Base-by-base conservation (phyloP, 2,113 vertebrate species). In the Myxocyprinus asiaticus region DNA sequence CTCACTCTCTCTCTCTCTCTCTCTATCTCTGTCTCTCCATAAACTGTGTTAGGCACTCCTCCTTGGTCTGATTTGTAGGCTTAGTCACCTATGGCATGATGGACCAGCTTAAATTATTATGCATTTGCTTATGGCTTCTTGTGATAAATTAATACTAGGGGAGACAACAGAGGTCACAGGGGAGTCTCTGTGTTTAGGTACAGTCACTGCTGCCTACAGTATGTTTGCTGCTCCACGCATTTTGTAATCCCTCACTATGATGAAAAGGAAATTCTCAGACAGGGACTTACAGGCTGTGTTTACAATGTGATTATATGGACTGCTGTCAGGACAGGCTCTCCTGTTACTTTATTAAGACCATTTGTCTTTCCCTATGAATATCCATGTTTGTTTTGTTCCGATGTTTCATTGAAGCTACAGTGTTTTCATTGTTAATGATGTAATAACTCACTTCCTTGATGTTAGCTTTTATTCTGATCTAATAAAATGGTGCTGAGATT, bases 1-100 rank as follows among this genome's bases (percentile, higher is more conserved):
- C 17, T 71, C 44, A 55, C 67, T 61, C 11, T 9, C 71, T 62
- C 6, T 44, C 82, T 71, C 45, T 72, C 62, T 61, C 77, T 56
- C 4, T 43, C 58, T 56, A 48, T 77, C 22, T 45, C 10, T 22
- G 17, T 22, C 53, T 76, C 61, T 62, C 78, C 77, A 84, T 85
- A 85, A 85, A 72, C 77, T 78, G 70, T 78, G 88, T 89, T 91
- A 87, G 85, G 66, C 42, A 33, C 74, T 80, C 79, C 78, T 87
- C 88, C 87, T 55, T 85, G 81, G 64, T 87, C 83, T 90, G 91
- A 90, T 89, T 91, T 91, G 90, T 90, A 77, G 88, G 83, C 68
- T 67, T 5, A 76, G 70, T 79, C 82, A 79, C 85, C 85, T 83
- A 61, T 73, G 76, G 83, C 75, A 87, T 86, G 86, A 88, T 88